Base-by-base conservation (phyloP, 2,113 vertebrate species). In the Cavia porcellus region DNA sequence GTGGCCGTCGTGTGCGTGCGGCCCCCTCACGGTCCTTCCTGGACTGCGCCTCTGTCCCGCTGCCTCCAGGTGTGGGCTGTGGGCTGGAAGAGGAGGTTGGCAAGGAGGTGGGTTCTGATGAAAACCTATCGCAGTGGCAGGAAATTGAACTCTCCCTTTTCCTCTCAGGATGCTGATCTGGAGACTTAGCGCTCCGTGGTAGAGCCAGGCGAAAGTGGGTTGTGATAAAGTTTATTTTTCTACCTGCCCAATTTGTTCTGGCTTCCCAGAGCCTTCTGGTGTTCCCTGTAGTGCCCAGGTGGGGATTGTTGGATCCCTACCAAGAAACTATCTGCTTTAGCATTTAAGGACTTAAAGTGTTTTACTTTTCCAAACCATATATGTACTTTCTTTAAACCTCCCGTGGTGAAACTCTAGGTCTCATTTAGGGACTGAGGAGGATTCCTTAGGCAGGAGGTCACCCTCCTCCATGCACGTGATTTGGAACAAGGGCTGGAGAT, bases 311-410 rank as follows among this genome's bases (percentile, higher is more conserved):
- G 59, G 14, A 72, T 86, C 92, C 25, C 62, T 50, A 11, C 38
- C 25, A 72, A 77, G 14, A 15, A 42, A 22, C 61, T 57, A 20
- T n/a, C 70, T 91, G 11, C 70, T n/a, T 74, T 85, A 61, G 10
- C 9, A 8, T 11, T 74, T 47, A 77, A 47, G 74, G 74, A 12
- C 2, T 47, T 64, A 42, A 64, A 55, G 35, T 57, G 5, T 85
- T 94, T 92, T 92, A 55, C 72, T 50, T 97, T 94, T 64, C 61
- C 75, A 94, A 64, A 52, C 59, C 22, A 28, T 87, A 66, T 72
- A 24, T 61, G 20, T 7, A 42, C 17, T 79, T 74, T 92, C 70
- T 19, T 32, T 11, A 59, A 75, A 90, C 25, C 12, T 85, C 45
- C 84, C 32, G 35, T 47, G 64, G 35, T 91, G 10, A 85, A 89